These are phyloP conservation scores for Cynodonichthys magdalenae DNA, from an alignment of 2,797 vertebrate genomes.

Conservation along the genomic window DNA sequence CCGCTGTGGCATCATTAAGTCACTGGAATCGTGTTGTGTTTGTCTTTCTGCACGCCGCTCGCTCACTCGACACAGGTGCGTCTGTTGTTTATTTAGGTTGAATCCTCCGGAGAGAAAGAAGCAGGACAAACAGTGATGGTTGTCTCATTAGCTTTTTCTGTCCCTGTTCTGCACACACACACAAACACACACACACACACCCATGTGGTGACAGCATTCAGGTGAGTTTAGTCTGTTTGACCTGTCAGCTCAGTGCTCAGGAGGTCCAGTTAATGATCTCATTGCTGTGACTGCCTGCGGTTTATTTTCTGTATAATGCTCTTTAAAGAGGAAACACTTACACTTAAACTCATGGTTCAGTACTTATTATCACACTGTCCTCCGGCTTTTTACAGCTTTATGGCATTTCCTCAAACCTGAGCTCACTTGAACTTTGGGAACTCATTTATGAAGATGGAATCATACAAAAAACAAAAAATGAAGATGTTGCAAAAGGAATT, in stretches of 20 bases:
- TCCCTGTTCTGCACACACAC: neutral
- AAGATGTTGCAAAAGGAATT: slow-evolving; percentile 12
- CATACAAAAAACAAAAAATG: slow-evolving; percentile 6
- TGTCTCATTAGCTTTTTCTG: slow-evolving; percentile 28
- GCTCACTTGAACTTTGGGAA: neutral
- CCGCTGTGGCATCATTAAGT: slow-evolving; percentile 60
- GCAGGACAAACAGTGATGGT: slow-evolving; percentile 33
- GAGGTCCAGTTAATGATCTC: slow-evolving; percentile 31
- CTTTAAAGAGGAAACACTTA: neutral
- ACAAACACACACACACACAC: neutral
- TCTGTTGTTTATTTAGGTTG: slow-evolving; percentile 52
- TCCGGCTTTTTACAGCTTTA: slow-evolving; percentile 11
- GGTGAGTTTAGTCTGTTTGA: slow-evolving; percentile 19
- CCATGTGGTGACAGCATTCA: neutral
- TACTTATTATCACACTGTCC: slow-evolving; percentile 2
- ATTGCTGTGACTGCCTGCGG: neutral
- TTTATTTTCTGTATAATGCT: slow-evolving; percentile 11
- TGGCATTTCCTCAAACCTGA: neutral
- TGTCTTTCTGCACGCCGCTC: slow-evolving; percentile 32
- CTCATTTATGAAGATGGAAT: slow-evolving; percentile 10
- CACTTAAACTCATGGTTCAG: neutral
- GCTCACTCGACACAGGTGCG: slow-evolving; percentile 40
- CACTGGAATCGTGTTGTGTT: slow-evolving; percentile 39
- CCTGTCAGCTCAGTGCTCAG: slow-evolving; percentile 22
- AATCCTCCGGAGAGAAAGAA: slow-evolving; percentile 45